Conservation (phyloP, 2,113 vertebrate species). For the Gopherus evgoodei region DNA sequence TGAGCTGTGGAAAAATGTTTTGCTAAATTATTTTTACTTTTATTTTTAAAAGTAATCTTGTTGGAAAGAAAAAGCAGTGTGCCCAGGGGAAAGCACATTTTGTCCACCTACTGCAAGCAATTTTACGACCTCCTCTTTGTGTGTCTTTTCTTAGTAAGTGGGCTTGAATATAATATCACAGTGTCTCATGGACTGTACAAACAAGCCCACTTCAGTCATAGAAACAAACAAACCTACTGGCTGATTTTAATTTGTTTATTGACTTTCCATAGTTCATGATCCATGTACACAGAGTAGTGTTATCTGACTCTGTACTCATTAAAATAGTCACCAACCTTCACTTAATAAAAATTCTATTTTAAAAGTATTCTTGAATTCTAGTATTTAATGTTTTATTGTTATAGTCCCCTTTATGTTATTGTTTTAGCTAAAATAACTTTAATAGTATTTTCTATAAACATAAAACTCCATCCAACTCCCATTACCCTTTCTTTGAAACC, state of each 20-base stretch:
- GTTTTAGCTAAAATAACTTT: neutral
- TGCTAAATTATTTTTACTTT: neutral
- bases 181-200: neutral
- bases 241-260: slow-evolving; percentile 20
- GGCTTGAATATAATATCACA: neutral
- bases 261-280: neutral
- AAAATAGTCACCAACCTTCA: neutral
- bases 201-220: neutral
- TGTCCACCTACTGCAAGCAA: neutral
- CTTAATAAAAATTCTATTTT: slow-evolving; percentile 7
- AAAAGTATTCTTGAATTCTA: neutral
- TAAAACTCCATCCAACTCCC: neutral
- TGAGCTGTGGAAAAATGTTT: neutral
- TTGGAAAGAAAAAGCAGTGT: neutral
- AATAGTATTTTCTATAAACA: neutral
- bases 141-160: neutral
- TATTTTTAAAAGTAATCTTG: neutral
- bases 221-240: neutral
- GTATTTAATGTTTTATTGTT: neutral
- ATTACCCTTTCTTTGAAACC: neutral
- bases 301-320: neutral
- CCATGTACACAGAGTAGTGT: neutral
- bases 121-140: neutral
- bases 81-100: neutral
- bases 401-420: neutral